phyloP scores from a whole-genome alignment of 1,140 invertebrate genomes.

The Drosophila leontia region DNA sequence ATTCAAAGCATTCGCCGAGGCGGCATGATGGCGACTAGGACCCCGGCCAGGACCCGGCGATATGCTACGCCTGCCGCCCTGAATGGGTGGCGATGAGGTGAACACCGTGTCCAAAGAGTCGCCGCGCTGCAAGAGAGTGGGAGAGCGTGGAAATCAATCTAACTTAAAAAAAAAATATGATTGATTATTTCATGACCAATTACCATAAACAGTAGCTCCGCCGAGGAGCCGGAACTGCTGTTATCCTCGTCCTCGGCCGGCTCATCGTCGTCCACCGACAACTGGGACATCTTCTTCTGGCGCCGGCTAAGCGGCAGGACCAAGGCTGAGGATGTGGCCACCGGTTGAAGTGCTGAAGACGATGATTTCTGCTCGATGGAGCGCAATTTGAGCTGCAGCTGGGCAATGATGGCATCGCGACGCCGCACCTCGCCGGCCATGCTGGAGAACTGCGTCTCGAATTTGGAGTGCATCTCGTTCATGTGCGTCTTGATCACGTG shows the following conservation, averaged over 20 bases:
- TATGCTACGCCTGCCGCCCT: slow-evolving; percentile 60
- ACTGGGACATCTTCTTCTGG: slow-evolving; percentile 59
- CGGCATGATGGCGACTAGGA: slow-evolving; percentile 68
- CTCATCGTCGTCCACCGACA: slow-evolving; percentile 72
- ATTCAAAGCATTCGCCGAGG: slow-evolving; percentile 69
- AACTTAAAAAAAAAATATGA: no score
- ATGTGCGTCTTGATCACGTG: slow-evolving; percentile 91
- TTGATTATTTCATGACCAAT: slow-evolving; percentile 1
- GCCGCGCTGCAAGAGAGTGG: slow-evolving; percentile 84
- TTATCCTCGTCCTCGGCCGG: slow-evolving; percentile 81
- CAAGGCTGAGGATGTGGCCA: slow-evolving; percentile 13
- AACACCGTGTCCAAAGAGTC: slow-evolving; percentile 87
- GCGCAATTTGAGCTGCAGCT: slow-evolving; percentile 87
- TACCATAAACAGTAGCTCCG: slow-evolving; percentile 86
- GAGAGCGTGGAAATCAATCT: no score
- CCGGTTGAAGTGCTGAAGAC: background rate
- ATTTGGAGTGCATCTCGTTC: slow-evolving; percentile 88
- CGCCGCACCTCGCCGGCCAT: slow-evolving; percentile 91
- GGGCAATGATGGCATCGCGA: slow-evolving; percentile 91
- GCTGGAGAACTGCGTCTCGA: slow-evolving; percentile 89
- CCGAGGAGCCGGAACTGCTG: slow-evolving; percentile 85
- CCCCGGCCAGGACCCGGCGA: slow-evolving; percentile 50
- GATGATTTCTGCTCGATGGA: slow-evolving; percentile 63
- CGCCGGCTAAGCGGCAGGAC: slow-evolving; percentile 31
- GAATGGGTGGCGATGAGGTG: slow-evolving; percentile 86